Percentiles rank a stretch among this genome's conserved stretches.
These are phyloP conservation scores for Scrobipalpa costella DNA, from an alignment of 2,888 invertebrate genomes.

Conservation along the genomic window DNA sequence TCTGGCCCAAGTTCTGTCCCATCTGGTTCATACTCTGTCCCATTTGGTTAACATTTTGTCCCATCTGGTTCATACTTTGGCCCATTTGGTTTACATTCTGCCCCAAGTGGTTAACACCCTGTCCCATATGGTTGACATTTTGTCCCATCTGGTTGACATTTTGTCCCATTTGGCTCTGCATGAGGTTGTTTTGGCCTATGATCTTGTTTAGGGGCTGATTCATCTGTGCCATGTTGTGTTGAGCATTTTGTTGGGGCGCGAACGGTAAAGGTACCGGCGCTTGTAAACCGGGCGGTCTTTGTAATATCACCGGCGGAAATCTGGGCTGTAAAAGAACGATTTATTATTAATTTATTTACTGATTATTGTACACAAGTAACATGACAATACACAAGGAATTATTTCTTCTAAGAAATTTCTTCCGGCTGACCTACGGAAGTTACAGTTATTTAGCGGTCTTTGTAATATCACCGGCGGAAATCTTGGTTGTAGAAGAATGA, in stretches of 20 bases:
- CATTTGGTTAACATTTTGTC: slow-evolving; percentile 48
- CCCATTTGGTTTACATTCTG: slow-evolving; percentile 39
- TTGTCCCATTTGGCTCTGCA: slow-evolving; percentile 37
- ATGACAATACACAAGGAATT: too few species aligned
- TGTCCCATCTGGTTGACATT: slow-evolving; percentile 38
- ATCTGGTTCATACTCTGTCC: slow-evolving; percentile 45
- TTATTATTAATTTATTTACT: background rate
- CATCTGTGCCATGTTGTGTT: slow-evolving; percentile 52
- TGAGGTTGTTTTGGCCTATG: slow-evolving; percentile 46
- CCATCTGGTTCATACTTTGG: slow-evolving; percentile 43
- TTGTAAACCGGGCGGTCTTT: slow-evolving; percentile 69
- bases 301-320: slow-evolving; percentile 71
- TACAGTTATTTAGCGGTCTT: too few species aligned
- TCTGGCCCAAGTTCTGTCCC: slow-evolving; percentile 37
- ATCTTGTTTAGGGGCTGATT: slow-evolving; percentile 59
- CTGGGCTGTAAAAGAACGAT: slow-evolving; percentile 57
- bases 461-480: slow-evolving; percentile 73
- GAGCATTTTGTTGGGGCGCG: slow-evolving; percentile 62
- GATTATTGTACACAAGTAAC: too few species aligned
- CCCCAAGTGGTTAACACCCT: too few species aligned
- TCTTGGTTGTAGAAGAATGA: slow-evolving; percentile 58
- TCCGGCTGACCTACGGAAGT: too few species aligned
- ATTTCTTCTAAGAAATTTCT: too few species aligned
- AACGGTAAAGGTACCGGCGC: slow-evolving; percentile 69
- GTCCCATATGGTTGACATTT: slow-evolving; percentile 34